Percentiles rank a stretch among this genome's conserved stretches.
Conservation (phyloP, 2,797 vertebrate species). For the Esox masquinongy region DNA sequence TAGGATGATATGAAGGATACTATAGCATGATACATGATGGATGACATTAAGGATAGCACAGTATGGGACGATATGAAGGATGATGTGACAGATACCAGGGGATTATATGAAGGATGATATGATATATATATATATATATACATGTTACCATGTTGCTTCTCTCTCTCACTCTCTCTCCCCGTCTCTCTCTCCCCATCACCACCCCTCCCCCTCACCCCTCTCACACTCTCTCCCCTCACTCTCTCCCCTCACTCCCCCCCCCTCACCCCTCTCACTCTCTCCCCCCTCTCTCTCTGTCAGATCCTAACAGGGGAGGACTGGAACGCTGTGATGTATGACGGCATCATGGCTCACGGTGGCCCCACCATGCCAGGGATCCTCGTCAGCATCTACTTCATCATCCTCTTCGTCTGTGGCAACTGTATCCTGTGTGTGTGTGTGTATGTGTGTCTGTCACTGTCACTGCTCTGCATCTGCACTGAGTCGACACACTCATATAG, state of each 20-base stretch:
- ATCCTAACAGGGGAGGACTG: constrained; percentile 86
- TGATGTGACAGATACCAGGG: no score
- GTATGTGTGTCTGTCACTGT: constrained; percentile 14
- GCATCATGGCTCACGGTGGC: constrained; percentile 89
- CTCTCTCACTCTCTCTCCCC: no score
- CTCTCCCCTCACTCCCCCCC: no score
- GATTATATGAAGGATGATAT: background rate
- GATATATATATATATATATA: background rate
- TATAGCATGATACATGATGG: no score
- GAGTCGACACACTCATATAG: background rate
- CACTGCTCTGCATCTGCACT: constrained; percentile 1
- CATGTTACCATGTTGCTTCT: background rate
- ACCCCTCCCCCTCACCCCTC: no score
- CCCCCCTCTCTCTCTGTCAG: background rate
- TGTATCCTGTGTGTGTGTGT: constrained; percentile 81
- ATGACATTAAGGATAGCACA: no score
- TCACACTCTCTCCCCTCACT: no score
- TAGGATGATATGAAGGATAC: no score
- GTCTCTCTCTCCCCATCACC: no score
- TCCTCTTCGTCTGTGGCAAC: constrained; percentile 92
- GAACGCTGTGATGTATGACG: constrained; percentile 92
- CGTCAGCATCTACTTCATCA: constrained; percentile 93
- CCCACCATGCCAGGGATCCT: constrained; percentile 87
- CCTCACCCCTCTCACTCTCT: no score
- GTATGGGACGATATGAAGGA: no score